phyloP scores from a whole-genome alignment of 1,140 invertebrate species.

The Atta cephalotes region DNA sequence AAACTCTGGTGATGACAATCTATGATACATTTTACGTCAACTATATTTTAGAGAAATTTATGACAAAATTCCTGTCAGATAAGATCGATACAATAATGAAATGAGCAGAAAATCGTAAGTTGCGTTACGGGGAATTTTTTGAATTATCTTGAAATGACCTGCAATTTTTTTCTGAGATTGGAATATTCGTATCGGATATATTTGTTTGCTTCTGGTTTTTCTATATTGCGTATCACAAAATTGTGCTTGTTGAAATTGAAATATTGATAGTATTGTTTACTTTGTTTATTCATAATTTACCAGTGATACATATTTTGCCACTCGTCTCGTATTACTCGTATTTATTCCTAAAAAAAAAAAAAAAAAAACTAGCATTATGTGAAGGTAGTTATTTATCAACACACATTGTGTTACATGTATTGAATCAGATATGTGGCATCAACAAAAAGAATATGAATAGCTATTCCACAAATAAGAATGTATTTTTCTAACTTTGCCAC shows the following conservation, averaged over 20 bases:
- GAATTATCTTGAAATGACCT: constrained; percentile 22
- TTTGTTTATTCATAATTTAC: constrained; percentile 8
- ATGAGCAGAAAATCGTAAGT: constrained; percentile 9
- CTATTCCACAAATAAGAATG: constrained; percentile 18
- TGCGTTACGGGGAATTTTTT: background rate
- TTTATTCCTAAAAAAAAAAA: background rate
- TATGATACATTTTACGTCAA: constrained; percentile 4
- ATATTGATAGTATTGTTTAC: background rate
- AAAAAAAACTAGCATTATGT: background rate
- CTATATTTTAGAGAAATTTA: background rate
- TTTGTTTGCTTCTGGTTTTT: background rate
- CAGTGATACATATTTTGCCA: background rate
- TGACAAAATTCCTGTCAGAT: constrained; percentile 40
- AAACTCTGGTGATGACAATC: background rate
- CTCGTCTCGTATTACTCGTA: background rate
- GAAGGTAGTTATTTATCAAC: constrained; percentile 6
- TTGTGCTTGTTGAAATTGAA: constrained; percentile 17
- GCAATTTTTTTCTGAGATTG: background rate
- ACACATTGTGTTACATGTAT: background rate
- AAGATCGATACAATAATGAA: constrained; percentile 2
- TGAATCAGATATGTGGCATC: background rate
- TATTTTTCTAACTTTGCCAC: background rate
- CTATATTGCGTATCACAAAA: background rate
- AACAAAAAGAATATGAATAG: background rate
- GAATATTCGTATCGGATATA: constrained; percentile 22